Base-by-base conservation (phyloP, 2,888 invertebrate species). In the Drosophila nigricruria region DNA sequence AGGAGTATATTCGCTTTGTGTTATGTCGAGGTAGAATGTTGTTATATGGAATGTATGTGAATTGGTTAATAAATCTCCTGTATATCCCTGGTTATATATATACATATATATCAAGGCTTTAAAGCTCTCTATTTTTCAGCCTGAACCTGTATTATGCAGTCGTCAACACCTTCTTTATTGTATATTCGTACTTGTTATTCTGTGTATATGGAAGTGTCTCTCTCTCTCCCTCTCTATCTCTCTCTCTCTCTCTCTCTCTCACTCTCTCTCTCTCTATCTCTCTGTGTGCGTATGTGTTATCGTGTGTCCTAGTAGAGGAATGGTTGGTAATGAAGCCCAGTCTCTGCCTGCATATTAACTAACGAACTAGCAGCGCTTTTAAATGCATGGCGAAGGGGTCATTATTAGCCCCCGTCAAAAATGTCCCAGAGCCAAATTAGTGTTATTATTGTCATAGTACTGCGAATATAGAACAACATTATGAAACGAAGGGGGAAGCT, bases 271-370 rank as follows among this genome's bases (percentile, higher is more conserved):
- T n/a, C n/a, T n/a, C n/a, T n/a, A 40, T 64, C 18, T 36, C 3
- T 54, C 23, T 45, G 32, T 40, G 27, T 32, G 53, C 9, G 34
- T 43, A 23, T 42, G 42, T 16, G 25, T 42, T 10, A 52, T 27
- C 20, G 30, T 27, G 9, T 58, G 30, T 49, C 32, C 34, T 25
- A 25, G 36, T 10, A 25, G 36, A 25, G 34, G 20, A 25, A 23
- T 50, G 62, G 86, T 53, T 70, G 54, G 84, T 90, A 85, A 90
- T 85, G 88, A 89, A 90, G 81, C 76, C 67, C 79, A 69, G 77
- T 72, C 81, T 83, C 76, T 67, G 82, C 58, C 79, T 87, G 89
- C 85, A 90, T 87, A 89, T 90, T 86, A 90, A 87, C 90, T 82
- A 80, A 80, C 72, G 70, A 64, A 68, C 87, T 79, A 70, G 77